These are phyloP conservation scores for Todus mexicanus DNA, from an alignment of 2,797 vertebrate genomes.

Conservation along the genomic window DNA sequence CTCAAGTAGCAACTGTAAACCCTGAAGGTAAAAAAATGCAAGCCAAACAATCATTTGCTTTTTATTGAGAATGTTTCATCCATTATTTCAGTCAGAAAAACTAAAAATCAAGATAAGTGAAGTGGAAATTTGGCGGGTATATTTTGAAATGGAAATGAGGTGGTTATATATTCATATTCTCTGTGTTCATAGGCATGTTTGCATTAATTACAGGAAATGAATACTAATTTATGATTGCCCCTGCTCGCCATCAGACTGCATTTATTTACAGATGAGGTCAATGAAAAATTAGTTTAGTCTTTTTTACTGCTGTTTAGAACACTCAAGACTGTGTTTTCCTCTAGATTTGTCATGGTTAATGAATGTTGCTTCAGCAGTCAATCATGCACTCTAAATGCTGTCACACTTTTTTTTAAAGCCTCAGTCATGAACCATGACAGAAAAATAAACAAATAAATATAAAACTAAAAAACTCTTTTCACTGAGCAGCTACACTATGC, in stretches of 20 bases:
- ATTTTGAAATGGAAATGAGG: slow-evolving; percentile 78
- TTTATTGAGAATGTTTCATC: neutral
- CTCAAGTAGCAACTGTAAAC: neutral
- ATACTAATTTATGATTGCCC: slow-evolving; percentile 80
- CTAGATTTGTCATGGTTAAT: slow-evolving; percentile 87
- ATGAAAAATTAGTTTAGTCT: slow-evolving; percentile 77
- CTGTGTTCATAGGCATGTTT: slow-evolving; percentile 77
- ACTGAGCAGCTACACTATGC: slow-evolving; percentile 77
- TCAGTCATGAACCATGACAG: slow-evolving; percentile 88
- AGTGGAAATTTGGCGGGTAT: slow-evolving; percentile 69
- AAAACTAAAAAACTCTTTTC: slow-evolving; percentile 85
- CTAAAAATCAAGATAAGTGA: slow-evolving; percentile 68
- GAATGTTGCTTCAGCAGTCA: slow-evolving; percentile 82
- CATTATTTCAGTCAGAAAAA: slow-evolving; percentile 50
- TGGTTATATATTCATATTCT: slow-evolving; percentile 75
- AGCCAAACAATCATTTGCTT: neutral
- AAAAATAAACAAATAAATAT: slow-evolving; percentile 93
- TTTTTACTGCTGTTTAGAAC: slow-evolving; percentile 81
- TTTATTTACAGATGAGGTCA: slow-evolving; percentile 83
- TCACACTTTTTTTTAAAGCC: slow-evolving; percentile 81
- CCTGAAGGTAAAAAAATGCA: neutral
- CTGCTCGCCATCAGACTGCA: slow-evolving; percentile 75
- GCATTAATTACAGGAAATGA: slow-evolving; percentile 82
- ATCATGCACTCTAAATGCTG: slow-evolving; percentile 81
- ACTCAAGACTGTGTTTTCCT: slow-evolving; percentile 85